These are phyloP conservation scores for Cabera pusaria DNA, from an alignment of 2,888 invertebrate genomes.

Conservation along the genomic window DNA sequence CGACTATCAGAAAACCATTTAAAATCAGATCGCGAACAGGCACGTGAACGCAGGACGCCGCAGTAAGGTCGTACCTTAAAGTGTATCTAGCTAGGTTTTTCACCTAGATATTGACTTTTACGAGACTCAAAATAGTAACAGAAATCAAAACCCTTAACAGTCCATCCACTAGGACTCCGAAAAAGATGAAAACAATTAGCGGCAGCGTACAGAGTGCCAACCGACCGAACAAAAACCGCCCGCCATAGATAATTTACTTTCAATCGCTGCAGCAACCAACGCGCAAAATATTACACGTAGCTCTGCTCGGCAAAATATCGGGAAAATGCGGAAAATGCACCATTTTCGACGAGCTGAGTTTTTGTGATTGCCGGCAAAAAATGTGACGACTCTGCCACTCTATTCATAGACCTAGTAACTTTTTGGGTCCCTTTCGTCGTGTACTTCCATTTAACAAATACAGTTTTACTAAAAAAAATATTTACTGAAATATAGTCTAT, in stretches of 20 bases:
- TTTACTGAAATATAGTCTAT: too few species aligned
- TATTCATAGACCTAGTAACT: slow-evolving; percentile 10
- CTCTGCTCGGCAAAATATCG: slow-evolving; percentile 25
- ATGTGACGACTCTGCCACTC: slow-evolving; percentile 12
- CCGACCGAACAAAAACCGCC: slow-evolving; percentile 48
- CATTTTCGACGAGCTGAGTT: slow-evolving; percentile 14
- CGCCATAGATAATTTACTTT: slow-evolving; percentile 63
- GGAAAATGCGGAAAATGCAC: slow-evolving; percentile 19
- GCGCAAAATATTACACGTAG: slow-evolving; percentile 51
- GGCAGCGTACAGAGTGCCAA: slow-evolving; percentile 21
- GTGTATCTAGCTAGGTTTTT: too few species aligned
- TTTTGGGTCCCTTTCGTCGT: too few species aligned
- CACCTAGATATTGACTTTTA: too few species aligned
- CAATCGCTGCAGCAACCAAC: slow-evolving; percentile 52
- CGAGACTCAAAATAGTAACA: too few species aligned
- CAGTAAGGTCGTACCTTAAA: too few species aligned
- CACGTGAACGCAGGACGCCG: too few species aligned
- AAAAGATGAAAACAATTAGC: slow-evolving; percentile 34
- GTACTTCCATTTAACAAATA: neutral
- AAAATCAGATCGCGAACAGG: too few species aligned
- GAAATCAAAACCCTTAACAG: too few species aligned
- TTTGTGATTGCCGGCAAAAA: slow-evolving; percentile 17
- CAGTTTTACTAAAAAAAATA: too few species aligned
- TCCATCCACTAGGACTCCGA: slow-evolving; percentile 37
- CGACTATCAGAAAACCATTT: too few species aligned